Evolutionary conservation across 1,140 invertebrate genomes (phyloP).

Genomic region (Rhyzopertha dominica): DNA sequence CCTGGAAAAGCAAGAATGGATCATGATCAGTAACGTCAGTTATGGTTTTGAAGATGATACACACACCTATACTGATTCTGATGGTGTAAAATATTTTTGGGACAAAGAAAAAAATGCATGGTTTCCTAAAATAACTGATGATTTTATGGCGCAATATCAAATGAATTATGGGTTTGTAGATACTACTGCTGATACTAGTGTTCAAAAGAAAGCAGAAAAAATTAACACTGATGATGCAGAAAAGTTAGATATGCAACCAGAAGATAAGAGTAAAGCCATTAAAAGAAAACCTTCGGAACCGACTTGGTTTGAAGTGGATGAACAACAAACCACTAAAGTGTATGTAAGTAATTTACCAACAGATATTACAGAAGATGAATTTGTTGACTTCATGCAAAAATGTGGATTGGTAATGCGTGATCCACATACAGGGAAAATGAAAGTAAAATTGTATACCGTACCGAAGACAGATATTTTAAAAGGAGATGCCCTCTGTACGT

Average conservation of each 20-base stretch:
- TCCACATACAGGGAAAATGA: slow-evolving; percentile 74
- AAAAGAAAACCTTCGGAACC: slow-evolving; percentile 50
- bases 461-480: slow-evolving; percentile 77
- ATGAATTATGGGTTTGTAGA: slow-evolving; percentile 87
- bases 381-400: slow-evolving; percentile 89
- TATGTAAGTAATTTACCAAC: slow-evolving; percentile 91
- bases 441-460: slow-evolving; percentile 92
- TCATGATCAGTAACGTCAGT: slow-evolving; percentile 44
- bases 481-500: slow-evolving; percentile 95
- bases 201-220: slow-evolving; percentile 23
- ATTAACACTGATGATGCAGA: background rate
- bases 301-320: slow-evolving; percentile 91
- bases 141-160: slow-evolving; percentile 94
- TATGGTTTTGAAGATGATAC: slow-evolving; percentile 74
- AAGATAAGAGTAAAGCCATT: slow-evolving; percentile 20
- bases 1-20: slow-evolving; percentile 55
- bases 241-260: slow-evolving; percentile 9
- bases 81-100: slow-evolving; percentile 89
- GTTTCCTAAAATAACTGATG: slow-evolving; percentile 96
- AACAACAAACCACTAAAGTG: slow-evolving; percentile 92
- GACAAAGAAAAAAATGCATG: slow-evolving; percentile 85
- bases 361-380: slow-evolving; percentile 85
- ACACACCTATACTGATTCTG: slow-evolving; percentile 78
- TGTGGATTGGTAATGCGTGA: slow-evolving; percentile 95
- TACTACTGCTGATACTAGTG: too few relatives aligned